phyloP scores from a whole-genome alignment of 2,113 vertebrate species.

The Carassius auratus region DNA sequence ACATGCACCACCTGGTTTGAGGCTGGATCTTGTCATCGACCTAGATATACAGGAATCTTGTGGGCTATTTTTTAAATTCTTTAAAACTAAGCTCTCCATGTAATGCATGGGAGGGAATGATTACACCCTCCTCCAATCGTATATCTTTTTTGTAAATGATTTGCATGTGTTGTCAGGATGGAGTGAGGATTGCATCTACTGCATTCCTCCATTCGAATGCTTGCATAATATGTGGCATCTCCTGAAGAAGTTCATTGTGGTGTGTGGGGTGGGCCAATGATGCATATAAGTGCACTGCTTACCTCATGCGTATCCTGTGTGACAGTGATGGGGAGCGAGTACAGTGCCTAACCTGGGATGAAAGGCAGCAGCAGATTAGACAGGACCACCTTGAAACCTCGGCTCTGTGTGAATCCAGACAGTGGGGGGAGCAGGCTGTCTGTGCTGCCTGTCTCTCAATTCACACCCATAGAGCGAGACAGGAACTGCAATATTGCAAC shows the following conservation, averaged over 20 bases:
- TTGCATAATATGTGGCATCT: neutral
- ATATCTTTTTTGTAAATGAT: neutral
- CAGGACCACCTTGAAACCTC: constrained; percentile 42
- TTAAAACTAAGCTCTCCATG: neutral
- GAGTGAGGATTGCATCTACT: neutral
- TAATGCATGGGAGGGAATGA: neutral
- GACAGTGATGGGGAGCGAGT: constrained; percentile 54
- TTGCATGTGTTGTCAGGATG: constrained; percentile 1
- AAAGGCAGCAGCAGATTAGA: constrained; percentile 41
- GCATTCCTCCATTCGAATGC: neutral
- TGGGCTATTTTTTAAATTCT: neutral
- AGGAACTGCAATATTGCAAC: neutral
- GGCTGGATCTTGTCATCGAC: neutral
- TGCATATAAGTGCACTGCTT: constrained; percentile 16
- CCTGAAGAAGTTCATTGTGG: neutral
- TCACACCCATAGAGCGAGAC: constrained; percentile 1
- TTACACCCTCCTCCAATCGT: neutral
- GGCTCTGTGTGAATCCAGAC: constrained; percentile 11
- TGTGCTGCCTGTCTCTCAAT: neutral
- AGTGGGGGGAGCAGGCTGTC: neutral
- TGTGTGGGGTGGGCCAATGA: constrained; percentile 20
- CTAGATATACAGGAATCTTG: constrained; percentile 2
- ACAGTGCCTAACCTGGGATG: constrained; percentile 29
- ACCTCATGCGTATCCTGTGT: constrained; percentile 16
- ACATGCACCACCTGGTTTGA: constrained; percentile 13